A percentile compares a stretch with the other conserved stretches of the same genome.
phyloP scores from a whole-genome alignment of 2,797 vertebrate genomes.

The Danio aesculapii region DNA sequence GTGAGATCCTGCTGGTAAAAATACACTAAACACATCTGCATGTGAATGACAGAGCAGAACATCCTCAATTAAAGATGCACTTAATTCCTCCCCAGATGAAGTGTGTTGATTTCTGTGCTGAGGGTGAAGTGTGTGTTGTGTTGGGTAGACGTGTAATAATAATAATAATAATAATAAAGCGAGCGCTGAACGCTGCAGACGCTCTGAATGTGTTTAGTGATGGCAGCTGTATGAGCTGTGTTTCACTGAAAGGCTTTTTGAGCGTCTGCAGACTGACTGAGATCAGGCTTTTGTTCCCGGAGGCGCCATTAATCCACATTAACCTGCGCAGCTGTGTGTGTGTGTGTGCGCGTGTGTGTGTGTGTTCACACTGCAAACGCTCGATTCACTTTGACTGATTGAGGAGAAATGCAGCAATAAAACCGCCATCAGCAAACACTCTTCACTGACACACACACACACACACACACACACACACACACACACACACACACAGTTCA shows the following conservation, averaged over 20 bases:
- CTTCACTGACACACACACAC: too few relatives aligned
- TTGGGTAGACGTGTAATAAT: background rate
- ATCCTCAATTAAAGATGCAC: background rate
- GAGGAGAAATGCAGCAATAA: background rate
- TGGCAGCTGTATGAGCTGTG: conserved; percentile 23
- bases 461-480: too few relatives aligned
- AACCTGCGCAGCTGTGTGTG: conserved; percentile 48
- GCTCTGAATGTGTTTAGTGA: too few relatives aligned
- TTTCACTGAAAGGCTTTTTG: conserved; percentile 9
- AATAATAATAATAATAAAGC: background rate
- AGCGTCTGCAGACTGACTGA: background rate
- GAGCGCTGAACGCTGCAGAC: too few relatives aligned
- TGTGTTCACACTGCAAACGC: conserved; percentile 45
- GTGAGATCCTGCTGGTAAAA: too few relatives aligned
- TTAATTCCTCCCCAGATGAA: background rate
- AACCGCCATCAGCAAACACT: background rate
- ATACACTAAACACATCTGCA: background rate
- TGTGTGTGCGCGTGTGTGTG: background rate
- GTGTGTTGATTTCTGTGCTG: background rate
- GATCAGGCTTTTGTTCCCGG: conserved; percentile 55
- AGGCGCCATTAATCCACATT: conserved; percentile 52
- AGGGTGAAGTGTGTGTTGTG: background rate
- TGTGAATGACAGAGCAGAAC: background rate
- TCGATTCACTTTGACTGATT: conserved; percentile 46
- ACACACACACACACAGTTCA: too few relatives aligned